These are phyloP conservation scores for Labroides dimidiatus DNA, from an alignment of 2,797 vertebrate species.

Conservation along the genomic window DNA sequence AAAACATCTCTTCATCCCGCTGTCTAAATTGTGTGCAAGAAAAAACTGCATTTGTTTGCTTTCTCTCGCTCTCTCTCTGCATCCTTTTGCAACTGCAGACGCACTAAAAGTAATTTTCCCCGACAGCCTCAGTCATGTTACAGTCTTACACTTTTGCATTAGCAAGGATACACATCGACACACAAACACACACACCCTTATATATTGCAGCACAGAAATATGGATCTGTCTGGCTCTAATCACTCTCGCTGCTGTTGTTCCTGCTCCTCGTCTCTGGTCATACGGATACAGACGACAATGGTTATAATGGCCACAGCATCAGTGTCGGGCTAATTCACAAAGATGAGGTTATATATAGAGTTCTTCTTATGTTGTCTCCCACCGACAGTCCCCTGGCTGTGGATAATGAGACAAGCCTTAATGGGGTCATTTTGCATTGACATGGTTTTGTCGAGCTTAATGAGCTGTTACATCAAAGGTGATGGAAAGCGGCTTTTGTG, in stretches of 20 bases:
- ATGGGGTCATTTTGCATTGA: constrained; percentile 77
- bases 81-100: constrained; percentile 31
- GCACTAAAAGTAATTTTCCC: constrained; percentile 38
- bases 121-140: constrained; percentile 47
- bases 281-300: constrained; percentile 68
- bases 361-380: constrained; percentile 69
- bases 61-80: constrained; percentile 7
- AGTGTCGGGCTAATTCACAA: constrained; percentile 66
- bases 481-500: constrained; percentile 61
- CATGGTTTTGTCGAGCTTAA: constrained; percentile 74
- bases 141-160: constrained; percentile 29
- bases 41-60: constrained; percentile 1
- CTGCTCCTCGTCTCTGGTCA: constrained; percentile 48
- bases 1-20: constrained; percentile 11
- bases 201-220: constrained; percentile 51
- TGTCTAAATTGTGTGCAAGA: constrained; percentile 13
- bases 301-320: constrained; percentile 61
- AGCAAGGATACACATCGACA: neutral
- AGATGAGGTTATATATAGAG: constrained; percentile 75
- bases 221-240: constrained; percentile 60
- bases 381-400: constrained; percentile 70
- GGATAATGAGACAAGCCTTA: constrained; percentile 77
- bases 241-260: constrained; percentile 52
- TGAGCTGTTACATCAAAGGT: constrained; percentile 78
- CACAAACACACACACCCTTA: constrained; percentile 31